Evolutionary conservation across 2,888 invertebrate genomes (phyloP).

Genomic region (Penaeus monodon): DNA sequence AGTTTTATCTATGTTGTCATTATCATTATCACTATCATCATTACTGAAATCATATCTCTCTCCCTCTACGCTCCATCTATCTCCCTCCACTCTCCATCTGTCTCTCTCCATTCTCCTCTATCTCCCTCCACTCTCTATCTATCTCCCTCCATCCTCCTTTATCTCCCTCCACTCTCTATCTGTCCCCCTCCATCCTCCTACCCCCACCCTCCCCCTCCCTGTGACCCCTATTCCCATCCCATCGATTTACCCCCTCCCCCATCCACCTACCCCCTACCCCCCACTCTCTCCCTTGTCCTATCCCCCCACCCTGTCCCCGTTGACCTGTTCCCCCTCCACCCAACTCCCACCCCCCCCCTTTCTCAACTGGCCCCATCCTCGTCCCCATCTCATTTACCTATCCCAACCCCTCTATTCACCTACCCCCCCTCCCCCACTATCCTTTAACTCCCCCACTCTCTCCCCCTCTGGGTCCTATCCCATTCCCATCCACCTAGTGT

Average conservation of each 20-base stretch:
- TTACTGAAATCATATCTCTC: not conserved
- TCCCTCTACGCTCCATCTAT: not conserved
- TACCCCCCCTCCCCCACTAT: too few species aligned
- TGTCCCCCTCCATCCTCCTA: too few species aligned
- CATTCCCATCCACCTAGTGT: too few species aligned
- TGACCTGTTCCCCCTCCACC: not conserved
- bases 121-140: not conserved
- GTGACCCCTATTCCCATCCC: not conserved
- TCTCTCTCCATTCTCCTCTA: not conserved
- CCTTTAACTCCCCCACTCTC: too few species aligned
- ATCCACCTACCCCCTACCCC: not conserved
- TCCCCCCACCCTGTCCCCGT: not conserved
- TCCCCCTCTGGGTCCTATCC: too few species aligned
- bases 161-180: not conserved
- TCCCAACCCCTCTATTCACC: too few species aligned
- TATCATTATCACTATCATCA: too few species aligned
- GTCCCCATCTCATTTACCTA: too few species aligned
- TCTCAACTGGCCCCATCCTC: too few species aligned
- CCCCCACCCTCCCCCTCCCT: not conserved
- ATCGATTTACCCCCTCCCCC: too few species aligned
- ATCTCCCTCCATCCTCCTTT: not conserved
- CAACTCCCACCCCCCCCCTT: not conserved
- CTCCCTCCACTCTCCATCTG: too few species aligned
- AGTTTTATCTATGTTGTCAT: too few species aligned
- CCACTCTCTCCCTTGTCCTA: not conserved